Evolutionary conservation across 2,888 invertebrate genomes (phyloP).

Genomic region (Hydriomena furcata): DNA sequence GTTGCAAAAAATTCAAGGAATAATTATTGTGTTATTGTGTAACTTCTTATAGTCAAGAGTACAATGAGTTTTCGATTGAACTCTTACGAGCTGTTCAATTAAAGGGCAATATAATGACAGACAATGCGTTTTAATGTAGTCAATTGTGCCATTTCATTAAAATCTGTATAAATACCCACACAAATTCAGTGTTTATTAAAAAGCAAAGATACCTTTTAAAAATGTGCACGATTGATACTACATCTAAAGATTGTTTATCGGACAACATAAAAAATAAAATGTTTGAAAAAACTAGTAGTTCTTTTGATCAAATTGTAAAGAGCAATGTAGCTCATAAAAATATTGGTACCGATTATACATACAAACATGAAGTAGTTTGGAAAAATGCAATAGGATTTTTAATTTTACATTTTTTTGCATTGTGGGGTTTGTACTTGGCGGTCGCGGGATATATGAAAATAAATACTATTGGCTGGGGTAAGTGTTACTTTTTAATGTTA

Average conservation of each 20-base stretch:
- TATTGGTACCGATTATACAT: slow-evolving; percentile 46
- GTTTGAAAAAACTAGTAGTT: neutral
- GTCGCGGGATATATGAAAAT: neutral
- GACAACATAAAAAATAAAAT: neutral
- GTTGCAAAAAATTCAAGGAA: too few species aligned
- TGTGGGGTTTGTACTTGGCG: neutral
- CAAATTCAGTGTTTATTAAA: neutral
- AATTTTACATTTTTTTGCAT: slow-evolving; percentile 63
- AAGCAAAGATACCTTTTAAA: too few species aligned
- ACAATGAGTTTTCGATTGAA: too few species aligned
- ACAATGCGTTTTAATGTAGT: too few species aligned
- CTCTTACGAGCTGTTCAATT: too few species aligned
- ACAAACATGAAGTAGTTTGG: slow-evolving; percentile 84
- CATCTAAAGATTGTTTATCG: neutral
- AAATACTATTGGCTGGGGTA: slow-evolving; percentile 6
- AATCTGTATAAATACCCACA: slow-evolving; percentile 38
- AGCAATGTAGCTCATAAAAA: neutral
- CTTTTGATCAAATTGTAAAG: too few species aligned
- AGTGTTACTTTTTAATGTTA: too few species aligned
- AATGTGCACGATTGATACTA: slow-evolving; percentile 2
- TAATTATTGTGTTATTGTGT: too few species aligned
- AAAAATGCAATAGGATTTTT: slow-evolving; percentile 84
- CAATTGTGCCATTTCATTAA: slow-evolving; percentile 38
- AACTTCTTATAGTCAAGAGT: too few species aligned
- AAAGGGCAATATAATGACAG: too few species aligned